Evolutionary conservation across 2,797 vertebrate species (phyloP).

Genomic region (Myoxocephalus aenaeus): DNA sequence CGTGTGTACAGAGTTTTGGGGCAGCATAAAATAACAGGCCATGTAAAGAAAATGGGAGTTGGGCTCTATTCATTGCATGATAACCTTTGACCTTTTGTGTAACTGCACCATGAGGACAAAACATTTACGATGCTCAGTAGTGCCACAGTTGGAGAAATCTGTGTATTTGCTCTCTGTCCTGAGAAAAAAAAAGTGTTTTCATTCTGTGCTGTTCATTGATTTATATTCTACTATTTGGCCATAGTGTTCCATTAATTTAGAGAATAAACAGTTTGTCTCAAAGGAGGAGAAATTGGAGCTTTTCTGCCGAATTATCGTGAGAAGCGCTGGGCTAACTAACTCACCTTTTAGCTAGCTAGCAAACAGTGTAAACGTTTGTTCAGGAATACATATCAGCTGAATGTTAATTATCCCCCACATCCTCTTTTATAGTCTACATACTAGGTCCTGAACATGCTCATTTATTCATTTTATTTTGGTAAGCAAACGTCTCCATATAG

Average conservation of each 20-base stretch:
- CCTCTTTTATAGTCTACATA: too few relatives aligned
- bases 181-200: too few relatives aligned
- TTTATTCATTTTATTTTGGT: background rate
- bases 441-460: background rate
- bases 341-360: too few relatives aligned
- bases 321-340: too few relatives aligned
- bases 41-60: background rate
- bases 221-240: too few relatives aligned
- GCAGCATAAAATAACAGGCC: constrained; percentile 38
- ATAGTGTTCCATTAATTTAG: too few relatives aligned
- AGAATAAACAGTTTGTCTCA: too few relatives aligned
- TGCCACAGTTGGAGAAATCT: background rate
- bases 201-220: too few relatives aligned
- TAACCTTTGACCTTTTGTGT: constrained; percentile 41
- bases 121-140: background rate
- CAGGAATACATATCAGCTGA: background rate
- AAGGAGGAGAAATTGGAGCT: too few relatives aligned
- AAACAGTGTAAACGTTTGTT: background rate
- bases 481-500: too few relatives aligned
- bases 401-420: too few relatives aligned
- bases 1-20: constrained; percentile 6
- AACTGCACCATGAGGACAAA: background rate
- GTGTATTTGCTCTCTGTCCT: background rate
- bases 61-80: constrained; percentile 28
- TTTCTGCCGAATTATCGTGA: too few relatives aligned